A percentile compares a stretch with the other conserved stretches of the same genome.
Evolutionary conservation across 1,140 invertebrate species (phyloP).

Genomic region (Chlorops oryzae): DNA sequence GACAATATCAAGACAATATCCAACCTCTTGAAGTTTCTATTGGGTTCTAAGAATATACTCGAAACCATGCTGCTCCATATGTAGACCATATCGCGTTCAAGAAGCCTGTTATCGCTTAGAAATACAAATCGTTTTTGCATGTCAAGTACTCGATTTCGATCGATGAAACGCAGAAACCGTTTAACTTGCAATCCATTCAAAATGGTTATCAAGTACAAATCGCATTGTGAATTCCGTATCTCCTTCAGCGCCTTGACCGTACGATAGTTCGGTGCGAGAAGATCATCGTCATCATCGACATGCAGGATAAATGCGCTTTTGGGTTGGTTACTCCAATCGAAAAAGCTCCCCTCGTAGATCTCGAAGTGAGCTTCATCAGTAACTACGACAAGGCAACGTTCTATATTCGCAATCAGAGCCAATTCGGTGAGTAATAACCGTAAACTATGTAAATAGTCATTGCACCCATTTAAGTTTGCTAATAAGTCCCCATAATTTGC

Average conservation of each 20-base stretch:
- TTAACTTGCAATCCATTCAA: slow-evolving; percentile 62
- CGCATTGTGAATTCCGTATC: slow-evolving; percentile 60
- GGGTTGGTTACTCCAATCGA: slow-evolving; percentile 14
- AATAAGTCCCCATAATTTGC: no score
- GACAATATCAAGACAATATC: neutral
- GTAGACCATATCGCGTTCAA: slow-evolving; percentile 59
- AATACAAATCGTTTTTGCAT: slow-evolving; percentile 64
- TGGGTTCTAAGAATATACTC: slow-evolving; percentile 58
- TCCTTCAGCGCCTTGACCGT: slow-evolving; percentile 53
- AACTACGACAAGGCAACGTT: slow-evolving; percentile 34
- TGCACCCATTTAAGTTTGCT: no score
- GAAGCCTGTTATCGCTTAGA: slow-evolving; percentile 61
- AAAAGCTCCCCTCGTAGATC: slow-evolving; percentile 27
- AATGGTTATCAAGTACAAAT: slow-evolving; percentile 65
- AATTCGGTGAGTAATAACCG: slow-evolving; percentile 23
- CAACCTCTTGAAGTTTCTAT: slow-evolving; percentile 17
- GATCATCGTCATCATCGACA: slow-evolving; percentile 56
- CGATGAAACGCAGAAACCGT: slow-evolving; percentile 61
- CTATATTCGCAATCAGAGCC: slow-evolving; percentile 21
- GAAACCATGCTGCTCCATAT: slow-evolving; percentile 72
- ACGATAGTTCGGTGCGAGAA: slow-evolving; percentile 55
- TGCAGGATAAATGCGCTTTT: slow-evolving; percentile 22
- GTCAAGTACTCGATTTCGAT: slow-evolving; percentile 64
- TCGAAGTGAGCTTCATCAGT: slow-evolving; percentile 29
- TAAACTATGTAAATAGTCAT: slow-evolving; percentile 17